Base-by-base conservation (phyloP, 2,888 invertebrate species). In the Panopea generosa region DNA sequence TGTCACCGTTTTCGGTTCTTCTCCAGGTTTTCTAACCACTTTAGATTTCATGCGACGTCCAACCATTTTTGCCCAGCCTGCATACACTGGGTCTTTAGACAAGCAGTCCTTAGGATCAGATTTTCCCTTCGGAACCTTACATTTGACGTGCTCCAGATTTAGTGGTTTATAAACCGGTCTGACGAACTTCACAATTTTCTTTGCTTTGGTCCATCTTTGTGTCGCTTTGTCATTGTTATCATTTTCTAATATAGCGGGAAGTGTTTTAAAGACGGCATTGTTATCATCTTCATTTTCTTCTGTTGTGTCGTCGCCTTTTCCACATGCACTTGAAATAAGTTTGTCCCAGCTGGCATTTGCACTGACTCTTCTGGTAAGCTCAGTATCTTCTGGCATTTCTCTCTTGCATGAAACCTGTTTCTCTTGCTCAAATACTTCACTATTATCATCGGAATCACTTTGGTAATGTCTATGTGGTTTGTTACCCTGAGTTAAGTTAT, bases 31-130 rank as follows among this genome's bases (percentile, higher is more conserved):
- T n/a, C n/a, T n/a, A n/a, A n/a, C n/a, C n/a, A n/a, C n/a, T 45
- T 70, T 76, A 14, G 63, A 67, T 47, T 56, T 53, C 22, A 67
- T 49, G 20, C 67, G 49, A 20, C 68, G 55, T 0, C 78, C 78
- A 33, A 79, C 78, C n/a, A 75, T 49, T 45, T 71, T 74, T 16
- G 78, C 78, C 78, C 78, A 79, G 4, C 65, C 78, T 6, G 56
- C 68, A 29, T 77, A 72, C 1, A 77, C 59, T 14, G 72, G 77
- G 22, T 77, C 77, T 24, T 72, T 72, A 0, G 77, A 67, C 52
- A 77, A 38, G n/a, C 77, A 77, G 33, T 77, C 77, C n/a, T 77
- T 77, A 7, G 59, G 63, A 40, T 77, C 72, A 11, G 72, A 77
- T 26, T 65, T 71, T 16, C 77, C 72, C 27, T 72, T 77, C 6